Evolutionary conservation across 2,888 invertebrate genomes (phyloP), one percentile per base, ranked within the genome.

Genomic region (Isoperla grammatica): DNA sequence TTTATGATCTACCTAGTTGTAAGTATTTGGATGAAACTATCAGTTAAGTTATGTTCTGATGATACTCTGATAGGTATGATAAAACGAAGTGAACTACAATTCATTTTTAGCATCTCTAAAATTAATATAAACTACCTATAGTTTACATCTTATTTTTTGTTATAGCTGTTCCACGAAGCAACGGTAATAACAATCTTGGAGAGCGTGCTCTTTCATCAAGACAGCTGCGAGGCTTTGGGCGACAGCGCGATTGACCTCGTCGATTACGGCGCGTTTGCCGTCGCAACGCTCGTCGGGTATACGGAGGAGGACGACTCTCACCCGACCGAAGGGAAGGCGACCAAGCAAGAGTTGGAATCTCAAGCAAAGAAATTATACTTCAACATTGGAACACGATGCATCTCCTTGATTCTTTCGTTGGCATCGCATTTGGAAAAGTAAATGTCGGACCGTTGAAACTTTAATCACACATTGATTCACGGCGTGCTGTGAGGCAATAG

Each of bases 181-280:
- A 85, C 88, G 1, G 82, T 85, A 1, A 81, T 90, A 22, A 88
- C 91, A 11, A 74, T 95, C 0, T 73, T 95, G 50, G 95, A 95
- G 76, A 85, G 89, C 0, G 83, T 90, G 1, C 74, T 94, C 45
- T 95, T 84, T 70, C 92, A 95, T 71, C 81, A 83, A 20, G 89
- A 87, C 66, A 85, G 88, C 3, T 88, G 87, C 57, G 86, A 88
- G 70, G 82, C 87, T 43, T 76, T 94, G 60, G 85, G 83, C 53
- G 92, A 95, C 57, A 76, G 83, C 1, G 81, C 86, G 12, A 78
- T 90, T 5, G 95, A 95, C 76, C 76, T 95, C 15, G 77, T 93
- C 17, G 90, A 94, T 73, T 95, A 94, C 70, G 82, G 86, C 29
- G 82, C 86, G 37, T 83, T 86, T 62, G 83, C 83, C 61, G 77